Base-by-base conservation (phyloP, 1,140 invertebrate species). In the Brachystomella parvula region DNA sequence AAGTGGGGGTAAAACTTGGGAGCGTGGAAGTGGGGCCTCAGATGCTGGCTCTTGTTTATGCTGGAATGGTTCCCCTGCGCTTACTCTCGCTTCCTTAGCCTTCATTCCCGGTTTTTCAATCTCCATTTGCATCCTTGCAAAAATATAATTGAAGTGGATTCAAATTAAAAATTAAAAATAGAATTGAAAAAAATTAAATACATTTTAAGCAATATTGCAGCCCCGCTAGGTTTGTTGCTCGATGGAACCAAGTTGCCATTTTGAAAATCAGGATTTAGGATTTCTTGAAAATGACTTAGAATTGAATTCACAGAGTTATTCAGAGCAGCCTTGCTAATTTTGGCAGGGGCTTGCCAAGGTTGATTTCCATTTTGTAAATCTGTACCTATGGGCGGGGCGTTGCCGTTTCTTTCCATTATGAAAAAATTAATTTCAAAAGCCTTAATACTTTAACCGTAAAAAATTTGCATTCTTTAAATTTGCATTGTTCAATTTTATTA, bases 131-230 rank as follows among this genome's bases (percentile, higher is more conserved):
- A 53, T 15, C 49, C 49, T 53, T 17, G 24, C 35, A 53, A 53
- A 24, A 6, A 53, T 15, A 12, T 17, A 15, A 53, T n/a, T n/a
- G n/a, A n/a, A n/a, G n/a, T n/a, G n/a, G n/a, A n/a, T 26, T 53
- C 24, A 26, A 53, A 24, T 24, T 19, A 53, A 6, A 53, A 24
- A 15, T 53, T 53, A 12, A 15, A 24, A 6, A 53, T 6, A 53
- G 49, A 6, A 17, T 9, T 53, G 15, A 17, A 24, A 19, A 17
- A 6, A 44, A 44, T 44, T 44, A 12, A 44, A n/a, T 53, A 53
- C 49, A 53, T 53, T 53, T 53, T 53, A 24, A 53, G 24, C 12
- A 53, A 24, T 17, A 53, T 53, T 53, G 49, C 49, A 53, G 49
- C 49, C 12, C 49, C 49, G 21, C 49, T 53, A 15, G 49, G 49